Evolutionary conservation across 1,140 invertebrate genomes (phyloP).

Genomic region (Eumaeus atala): DNA sequence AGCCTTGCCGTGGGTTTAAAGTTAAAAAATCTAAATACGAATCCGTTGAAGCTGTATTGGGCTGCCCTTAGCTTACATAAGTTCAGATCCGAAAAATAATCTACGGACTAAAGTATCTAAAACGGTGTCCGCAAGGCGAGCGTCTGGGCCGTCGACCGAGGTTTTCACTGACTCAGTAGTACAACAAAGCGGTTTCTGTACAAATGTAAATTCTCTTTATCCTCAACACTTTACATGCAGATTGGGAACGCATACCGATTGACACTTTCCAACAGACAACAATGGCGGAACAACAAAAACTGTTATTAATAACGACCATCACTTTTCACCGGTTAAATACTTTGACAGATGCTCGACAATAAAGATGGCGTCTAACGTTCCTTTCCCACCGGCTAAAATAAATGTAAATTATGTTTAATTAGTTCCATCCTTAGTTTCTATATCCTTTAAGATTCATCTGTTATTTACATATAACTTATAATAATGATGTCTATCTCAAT

Average conservation of each 20-base stretch:
- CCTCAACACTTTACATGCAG: slow-evolving; percentile 57
- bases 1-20: too few species aligned
- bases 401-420: too few species aligned
- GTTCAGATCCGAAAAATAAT: too few species aligned
- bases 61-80: too few species aligned
- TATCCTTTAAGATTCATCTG: too few species aligned
- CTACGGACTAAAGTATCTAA: slow-evolving; percentile 25
- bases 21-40: too few species aligned
- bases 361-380: neutral
- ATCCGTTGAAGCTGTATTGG: too few species aligned
- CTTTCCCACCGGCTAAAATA: neutral
- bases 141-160: slow-evolving; percentile 53
- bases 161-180: slow-evolving; percentile 49
- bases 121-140: slow-evolving; percentile 27
- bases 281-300: slow-evolving; percentile 42
- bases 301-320: slow-evolving; percentile 52
- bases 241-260: slow-evolving; percentile 48
- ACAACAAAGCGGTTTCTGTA: slow-evolving; percentile 53
- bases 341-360: slow-evolving; percentile 25
- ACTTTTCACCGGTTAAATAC: slow-evolving; percentile 32
- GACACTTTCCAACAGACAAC: slow-evolving; percentile 49
- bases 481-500: too few species aligned
- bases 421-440: too few species aligned
- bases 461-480: too few species aligned
- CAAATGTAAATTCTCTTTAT: slow-evolving; percentile 68